Evolutionary conservation across 1,140 invertebrate species (phyloP).

Genomic region (Bombus balteatus): DNA sequence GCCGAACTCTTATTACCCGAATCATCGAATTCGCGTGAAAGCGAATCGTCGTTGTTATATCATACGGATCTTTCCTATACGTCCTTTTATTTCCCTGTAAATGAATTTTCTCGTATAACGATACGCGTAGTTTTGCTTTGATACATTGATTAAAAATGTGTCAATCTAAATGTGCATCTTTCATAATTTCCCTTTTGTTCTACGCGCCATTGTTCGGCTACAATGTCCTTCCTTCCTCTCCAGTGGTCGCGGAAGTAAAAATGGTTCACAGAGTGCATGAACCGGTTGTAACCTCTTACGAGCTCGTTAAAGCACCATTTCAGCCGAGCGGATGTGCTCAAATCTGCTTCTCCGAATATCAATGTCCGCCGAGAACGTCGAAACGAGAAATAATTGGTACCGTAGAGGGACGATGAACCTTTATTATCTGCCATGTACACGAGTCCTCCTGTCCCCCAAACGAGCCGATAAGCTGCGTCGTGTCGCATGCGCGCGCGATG

Average conservation of each 20-base stretch:
- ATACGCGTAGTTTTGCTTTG: neutral
- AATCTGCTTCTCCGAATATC: conserved; percentile 12
- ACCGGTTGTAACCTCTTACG: conserved; percentile 26
- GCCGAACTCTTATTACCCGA: neutral
- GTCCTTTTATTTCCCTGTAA: neutral
- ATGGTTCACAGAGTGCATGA: neutral
- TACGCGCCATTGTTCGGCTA: neutral
- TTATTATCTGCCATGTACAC: conserved; percentile 5
- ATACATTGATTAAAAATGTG: neutral
- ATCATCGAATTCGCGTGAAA: neutral
- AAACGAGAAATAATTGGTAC: conserved; percentile 30
- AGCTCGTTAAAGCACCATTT: conserved; percentile 19
- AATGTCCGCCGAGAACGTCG: neutral
- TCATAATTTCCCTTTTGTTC: neutral
- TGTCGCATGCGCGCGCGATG: neutral
- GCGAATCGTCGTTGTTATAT: neutral
- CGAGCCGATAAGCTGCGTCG: neutral
- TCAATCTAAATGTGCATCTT: neutral
- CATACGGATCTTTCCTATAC: neutral
- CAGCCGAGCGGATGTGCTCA: neutral
- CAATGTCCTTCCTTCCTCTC: neutral
- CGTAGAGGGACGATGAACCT: conserved; percentile 3
- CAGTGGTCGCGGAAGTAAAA: conserved; percentile 2
- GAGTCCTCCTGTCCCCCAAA: conserved; percentile 1
- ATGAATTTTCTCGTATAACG: neutral